Base-by-base conservation (phyloP, 2,113 vertebrate species). In the Hemicordylus capensis region DNA sequence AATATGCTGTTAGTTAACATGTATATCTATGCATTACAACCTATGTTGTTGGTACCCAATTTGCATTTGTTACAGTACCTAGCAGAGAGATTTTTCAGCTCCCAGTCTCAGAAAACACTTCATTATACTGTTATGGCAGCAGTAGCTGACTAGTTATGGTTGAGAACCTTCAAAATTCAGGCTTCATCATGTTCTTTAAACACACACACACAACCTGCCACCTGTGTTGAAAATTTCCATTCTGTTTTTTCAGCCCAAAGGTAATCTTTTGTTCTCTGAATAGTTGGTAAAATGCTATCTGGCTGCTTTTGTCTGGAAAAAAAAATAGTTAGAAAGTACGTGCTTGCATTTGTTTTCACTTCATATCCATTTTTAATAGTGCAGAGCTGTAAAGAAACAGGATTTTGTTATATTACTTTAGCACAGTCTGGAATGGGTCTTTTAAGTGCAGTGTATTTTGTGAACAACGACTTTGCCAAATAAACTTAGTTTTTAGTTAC, bases 1-100 rank as follows among this genome's bases (percentile, higher is more conserved):
- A 80, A 66, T 31, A 67, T 24, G 46, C 46, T 37, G 63, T 51
- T 67, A 67, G 22, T 51, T 67, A 67, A 31, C 46, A 58, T 42
- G 34, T 81, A 70, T 34, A 42, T 58, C 24, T 39, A 20, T 42
- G 51, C 24, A 31, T 56, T 70, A 39, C 51, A 72, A 58, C 48
- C 51, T 26, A 19, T 42, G 14, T 31, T 56, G 80, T 39, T 81
- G 48, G 48, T 37, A 37, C 39, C 51, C 26, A 42, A 51, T 80
- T 48, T 80, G 42, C 78, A 80, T 80, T 80, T 66, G 78, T 66
- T 42, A 80, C 63, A 81, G 58, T 26, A 72, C 17, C 22, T 42
- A 70, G 51, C 51, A 70, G 80, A 81, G 48, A 79, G 51, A 81
- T 56, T 72, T 69, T 81, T 72, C 80, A 69, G 12, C 64, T 81